phyloP scores from a whole-genome alignment of 2,113 vertebrate species.

The Corythoichthys intestinalis region DNA sequence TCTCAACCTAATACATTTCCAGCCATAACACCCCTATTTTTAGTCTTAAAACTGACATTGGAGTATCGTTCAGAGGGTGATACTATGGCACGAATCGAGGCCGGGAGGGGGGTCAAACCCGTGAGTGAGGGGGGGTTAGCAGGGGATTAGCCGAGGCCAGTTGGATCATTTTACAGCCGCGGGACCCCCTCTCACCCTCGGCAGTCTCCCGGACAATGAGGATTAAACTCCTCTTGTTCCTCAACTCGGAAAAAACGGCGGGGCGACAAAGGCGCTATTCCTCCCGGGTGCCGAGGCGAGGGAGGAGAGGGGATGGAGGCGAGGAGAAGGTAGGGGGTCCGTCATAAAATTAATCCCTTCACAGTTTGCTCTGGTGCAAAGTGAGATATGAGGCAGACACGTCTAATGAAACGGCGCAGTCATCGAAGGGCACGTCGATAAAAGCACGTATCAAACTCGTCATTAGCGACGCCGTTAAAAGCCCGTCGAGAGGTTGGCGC shows the following conservation, averaged over 20 bases:
- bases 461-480: conserved; percentile 63
- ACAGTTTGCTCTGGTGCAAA: conserved; percentile 70
- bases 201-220: conserved; percentile 75
- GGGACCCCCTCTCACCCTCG: conserved; percentile 65
- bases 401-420: conserved; percentile 68
- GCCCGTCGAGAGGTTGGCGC: conserved; percentile 46
- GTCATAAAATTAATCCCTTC: conserved; percentile 73
- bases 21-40: background rate
- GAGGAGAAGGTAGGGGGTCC: conserved; percentile 63
- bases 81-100: conserved; percentile 43
- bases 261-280: conserved; percentile 73
- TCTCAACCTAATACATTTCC: background rate
- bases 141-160: conserved; percentile 69
- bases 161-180: conserved; percentile 78
- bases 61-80: conserved; percentile 26
- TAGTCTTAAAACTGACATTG: background rate
- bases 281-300: conserved; percentile 55
- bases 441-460: conserved; percentile 63
- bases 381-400: conserved; percentile 71
- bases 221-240: conserved; percentile 80
- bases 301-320: conserved; percentile 17
- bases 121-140: conserved; percentile 57
- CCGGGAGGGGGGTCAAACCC: conserved; percentile 52
- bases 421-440: conserved; percentile 67
- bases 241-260: conserved; percentile 72